A percentile compares a stretch with the other conserved stretches of the same genome.
Conservation (phyloP, 2,888 invertebrate genomes). For the Diarsia brunnea region DNA sequence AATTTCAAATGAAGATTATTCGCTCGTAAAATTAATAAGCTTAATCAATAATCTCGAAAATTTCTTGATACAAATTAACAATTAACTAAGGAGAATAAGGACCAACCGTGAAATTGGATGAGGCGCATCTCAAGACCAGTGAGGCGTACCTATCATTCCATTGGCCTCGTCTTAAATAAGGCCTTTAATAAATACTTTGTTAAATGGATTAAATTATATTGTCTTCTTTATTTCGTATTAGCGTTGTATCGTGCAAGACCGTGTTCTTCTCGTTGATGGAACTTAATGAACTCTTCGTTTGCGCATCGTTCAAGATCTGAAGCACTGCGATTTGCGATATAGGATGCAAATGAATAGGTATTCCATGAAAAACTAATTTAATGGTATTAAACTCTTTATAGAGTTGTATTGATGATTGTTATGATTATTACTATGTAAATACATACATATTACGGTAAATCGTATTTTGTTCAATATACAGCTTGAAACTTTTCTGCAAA, state of each 20-base stretch:
- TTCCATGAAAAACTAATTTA: too few species aligned
- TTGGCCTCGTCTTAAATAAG: constrained; percentile 74
- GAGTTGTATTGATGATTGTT: not conserved
- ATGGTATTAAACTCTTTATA: too few species aligned
- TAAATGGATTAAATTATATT: constrained; percentile 60
- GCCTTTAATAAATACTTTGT: constrained; percentile 59
- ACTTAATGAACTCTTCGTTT: not conserved
- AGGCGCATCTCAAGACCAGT: constrained; percentile 72
- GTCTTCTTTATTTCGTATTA: constrained; percentile 38
- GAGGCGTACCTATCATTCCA: constrained; percentile 69
- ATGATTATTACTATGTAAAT: not conserved
- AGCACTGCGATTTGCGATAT: not conserved
- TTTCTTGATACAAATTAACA: constrained; percentile 80
- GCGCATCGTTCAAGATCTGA: not conserved
- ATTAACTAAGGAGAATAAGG: constrained; percentile 76
- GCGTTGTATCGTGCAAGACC: constrained; percentile 16
- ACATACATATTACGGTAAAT: not conserved
- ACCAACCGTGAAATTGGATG: constrained; percentile 80
- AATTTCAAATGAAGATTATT: constrained; percentile 12
- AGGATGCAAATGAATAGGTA: too few species aligned
- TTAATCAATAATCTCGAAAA: constrained; percentile 64
- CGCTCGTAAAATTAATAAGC: constrained; percentile 43
- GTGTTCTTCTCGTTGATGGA: not conserved
- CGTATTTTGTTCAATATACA: not conserved
- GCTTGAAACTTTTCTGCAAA: not conserved